Conservation (phyloP, 1,140 invertebrate species). For the Anastrepha obliqua region DNA sequence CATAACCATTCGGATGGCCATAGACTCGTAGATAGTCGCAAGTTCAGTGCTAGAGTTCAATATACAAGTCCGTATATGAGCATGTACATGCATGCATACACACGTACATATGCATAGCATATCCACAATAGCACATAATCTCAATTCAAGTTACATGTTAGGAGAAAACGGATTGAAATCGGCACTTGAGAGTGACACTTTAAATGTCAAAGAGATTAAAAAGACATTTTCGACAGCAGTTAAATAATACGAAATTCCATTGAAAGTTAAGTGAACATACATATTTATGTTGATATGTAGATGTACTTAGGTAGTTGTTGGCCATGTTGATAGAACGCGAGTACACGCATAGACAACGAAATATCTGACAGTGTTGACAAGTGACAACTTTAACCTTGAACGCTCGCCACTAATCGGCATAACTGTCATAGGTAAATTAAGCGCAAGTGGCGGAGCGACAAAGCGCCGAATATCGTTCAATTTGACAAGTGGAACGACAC, state of each 20-base stretch:
- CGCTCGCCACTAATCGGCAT: slow-evolving; percentile 67
- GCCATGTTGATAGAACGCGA: neutral
- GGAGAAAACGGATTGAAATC: neutral
- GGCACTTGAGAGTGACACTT: slow-evolving; percentile 29
- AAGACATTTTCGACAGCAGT: slow-evolving; percentile 15
- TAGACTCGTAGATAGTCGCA: neutral
- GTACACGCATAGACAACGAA: neutral
- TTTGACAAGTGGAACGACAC: slow-evolving; percentile 71
- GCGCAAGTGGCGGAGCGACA: neutral
- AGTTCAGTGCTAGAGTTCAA: neutral
- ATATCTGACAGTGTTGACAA: slow-evolving; percentile 68
- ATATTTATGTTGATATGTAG: neutral
- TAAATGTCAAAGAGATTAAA: slow-evolving; percentile 50
- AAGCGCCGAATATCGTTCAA: slow-evolving; percentile 65
- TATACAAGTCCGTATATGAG: neutral
- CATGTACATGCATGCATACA: neutral
- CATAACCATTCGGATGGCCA: neutral
- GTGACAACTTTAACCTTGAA: slow-evolving; percentile 72
- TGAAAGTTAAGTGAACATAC: neutral
- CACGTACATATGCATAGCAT: neutral
- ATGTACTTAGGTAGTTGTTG: neutral
- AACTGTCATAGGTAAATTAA: slow-evolving; percentile 65
- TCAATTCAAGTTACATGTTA: neutral
- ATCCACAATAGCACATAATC: neutral
- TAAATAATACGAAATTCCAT: slow-evolving; percentile 25